phyloP scores from a whole-genome alignment of 1,140 invertebrate species.

The Neodiprion virginianus region DNA sequence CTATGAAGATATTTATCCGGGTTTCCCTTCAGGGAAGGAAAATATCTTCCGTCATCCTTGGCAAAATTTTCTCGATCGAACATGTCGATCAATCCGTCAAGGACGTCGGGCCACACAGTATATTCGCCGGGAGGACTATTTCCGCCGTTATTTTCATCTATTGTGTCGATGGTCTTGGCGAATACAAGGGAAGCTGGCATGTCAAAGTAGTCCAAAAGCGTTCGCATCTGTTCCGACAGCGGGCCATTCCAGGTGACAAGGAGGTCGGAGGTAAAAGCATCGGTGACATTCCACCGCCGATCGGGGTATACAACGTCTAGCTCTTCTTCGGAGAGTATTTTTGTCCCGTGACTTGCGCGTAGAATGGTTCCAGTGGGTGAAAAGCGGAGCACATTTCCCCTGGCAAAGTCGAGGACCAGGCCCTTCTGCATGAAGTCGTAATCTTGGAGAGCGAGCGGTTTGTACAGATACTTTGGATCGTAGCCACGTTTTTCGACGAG shows the following conservation, averaged over 20 bases:
- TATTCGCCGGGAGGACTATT: conserved; percentile 56
- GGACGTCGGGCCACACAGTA: conserved; percentile 72
- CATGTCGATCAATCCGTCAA: conserved; percentile 68
- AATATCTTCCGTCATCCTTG: conserved; percentile 67
- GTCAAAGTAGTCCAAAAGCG: conserved; percentile 81
- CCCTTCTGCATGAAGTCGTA: conserved; percentile 77
- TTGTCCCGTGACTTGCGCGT: conserved; percentile 75
- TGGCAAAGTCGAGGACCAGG: conserved; percentile 75
- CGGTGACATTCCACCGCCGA: conserved; percentile 66
- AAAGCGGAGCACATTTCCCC: conserved; percentile 76
- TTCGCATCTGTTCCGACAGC: conserved; percentile 66
- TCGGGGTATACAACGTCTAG: conserved; percentile 69
- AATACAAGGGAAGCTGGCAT: conserved; percentile 72
- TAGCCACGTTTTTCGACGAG: conserved; percentile 72
- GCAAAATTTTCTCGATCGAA: conserved; percentile 70
- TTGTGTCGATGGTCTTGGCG: conserved; percentile 74
- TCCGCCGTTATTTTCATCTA: conserved; percentile 65
- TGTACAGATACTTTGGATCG: conserved; percentile 58
- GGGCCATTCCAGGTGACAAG: conserved; percentile 70
- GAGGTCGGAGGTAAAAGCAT: conserved; percentile 64
- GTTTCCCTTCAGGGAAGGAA: conserved; percentile 67
- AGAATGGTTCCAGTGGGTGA: conserved; percentile 68
- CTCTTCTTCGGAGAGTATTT: conserved; percentile 63
- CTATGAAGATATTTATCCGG: conserved; percentile 71
- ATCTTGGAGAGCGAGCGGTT: conserved; percentile 63